Evolutionary conservation across 1,140 invertebrate genomes (phyloP).

Genomic region (Eufriesea mexicana): DNA sequence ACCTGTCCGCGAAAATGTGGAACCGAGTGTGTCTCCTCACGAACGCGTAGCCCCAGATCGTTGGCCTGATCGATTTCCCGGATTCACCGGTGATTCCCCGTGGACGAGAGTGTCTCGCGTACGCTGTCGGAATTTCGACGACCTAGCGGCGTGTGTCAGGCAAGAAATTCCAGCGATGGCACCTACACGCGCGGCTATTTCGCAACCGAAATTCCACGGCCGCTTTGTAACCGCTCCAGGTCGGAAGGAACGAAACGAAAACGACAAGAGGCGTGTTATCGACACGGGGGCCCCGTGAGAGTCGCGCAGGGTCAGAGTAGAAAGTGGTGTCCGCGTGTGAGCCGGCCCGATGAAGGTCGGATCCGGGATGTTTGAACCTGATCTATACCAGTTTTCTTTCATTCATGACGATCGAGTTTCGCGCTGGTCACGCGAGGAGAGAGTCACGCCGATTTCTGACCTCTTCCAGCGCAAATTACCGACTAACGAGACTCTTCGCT

Average conservation of each 20-base stretch:
- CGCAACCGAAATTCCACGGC: conserved; percentile 32
- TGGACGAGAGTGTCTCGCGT: background rate
- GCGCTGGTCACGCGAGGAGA: conserved; percentile 32
- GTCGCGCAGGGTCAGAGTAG: conserved; percentile 76
- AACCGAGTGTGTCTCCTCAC: too few relatives aligned
- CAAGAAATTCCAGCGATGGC: conserved; percentile 14
- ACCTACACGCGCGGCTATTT: conserved; percentile 11
- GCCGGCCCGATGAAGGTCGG: conserved; percentile 74
- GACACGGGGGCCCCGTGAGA: conserved; percentile 43
- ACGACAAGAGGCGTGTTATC: conserved; percentile 68
- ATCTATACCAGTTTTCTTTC: conserved; percentile 74
- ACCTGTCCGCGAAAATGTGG: background rate
- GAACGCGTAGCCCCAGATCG: background rate
- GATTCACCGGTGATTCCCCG: too few relatives aligned
- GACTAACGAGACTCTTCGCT: background rate
- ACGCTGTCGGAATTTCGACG: conserved; percentile 9
- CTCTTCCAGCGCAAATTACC: conserved; percentile 17
- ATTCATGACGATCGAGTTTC: conserved; percentile 69
- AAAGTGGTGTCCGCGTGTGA: conserved; percentile 72
- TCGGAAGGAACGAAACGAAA: conserved; percentile 70
- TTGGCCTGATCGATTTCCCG: background rate
- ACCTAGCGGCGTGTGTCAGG: background rate
- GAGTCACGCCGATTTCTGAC: conserved; percentile 2
- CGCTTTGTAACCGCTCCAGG: conserved; percentile 13
- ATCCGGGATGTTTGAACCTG: conserved; percentile 76